These are phyloP conservation scores for Mesembrinibis cayennensis DNA, from an alignment of 2,113 vertebrate species.

Conservation along the genomic window DNA sequence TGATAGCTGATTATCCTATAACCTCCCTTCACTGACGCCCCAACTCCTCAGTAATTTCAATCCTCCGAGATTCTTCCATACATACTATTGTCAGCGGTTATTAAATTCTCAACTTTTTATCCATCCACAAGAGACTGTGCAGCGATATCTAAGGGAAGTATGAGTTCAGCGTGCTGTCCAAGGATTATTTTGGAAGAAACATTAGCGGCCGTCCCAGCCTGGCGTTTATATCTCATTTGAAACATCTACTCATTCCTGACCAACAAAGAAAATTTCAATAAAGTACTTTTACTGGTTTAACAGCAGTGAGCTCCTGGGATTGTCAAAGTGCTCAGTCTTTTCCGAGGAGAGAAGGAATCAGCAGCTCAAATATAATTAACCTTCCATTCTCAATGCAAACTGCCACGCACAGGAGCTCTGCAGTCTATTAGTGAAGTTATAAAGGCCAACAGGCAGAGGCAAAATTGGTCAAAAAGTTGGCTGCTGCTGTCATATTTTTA, in stretches of 20 bases:
- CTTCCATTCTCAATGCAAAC: slow-evolving; percentile 90
- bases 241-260: slow-evolving; percentile 86
- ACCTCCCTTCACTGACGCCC: background rate
- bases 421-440: slow-evolving; percentile 82
- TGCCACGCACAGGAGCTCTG: slow-evolving; percentile 79
- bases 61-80: slow-evolving; percentile 30
- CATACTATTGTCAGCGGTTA: slow-evolving; percentile 53
- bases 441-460: slow-evolving; percentile 83
- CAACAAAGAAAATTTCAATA: slow-evolving; percentile 88
- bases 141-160: slow-evolving; percentile 65
- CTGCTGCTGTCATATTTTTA: slow-evolving; percentile 84
- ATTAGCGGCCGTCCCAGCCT: slow-evolving; percentile 74
- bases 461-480: slow-evolving; percentile 85
- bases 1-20: slow-evolving; percentile 33
- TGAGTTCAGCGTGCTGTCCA: slow-evolving; percentile 66
- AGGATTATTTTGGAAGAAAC: slow-evolving; percentile 74
- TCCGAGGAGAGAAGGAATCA: slow-evolving; percentile 83
- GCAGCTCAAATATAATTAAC: slow-evolving; percentile 96
- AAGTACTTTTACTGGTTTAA: slow-evolving; percentile 83
- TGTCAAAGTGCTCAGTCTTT: slow-evolving; percentile 82
- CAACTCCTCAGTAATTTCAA: background rate
- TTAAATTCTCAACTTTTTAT: slow-evolving; percentile 61
- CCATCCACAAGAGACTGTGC: slow-evolving; percentile 41
- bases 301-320: slow-evolving; percentile 78
- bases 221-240: slow-evolving; percentile 76